These are phyloP conservation scores for Cantharis lateralis DNA, from an alignment of 2,888 invertebrate genomes.

Conservation along the genomic window DNA sequence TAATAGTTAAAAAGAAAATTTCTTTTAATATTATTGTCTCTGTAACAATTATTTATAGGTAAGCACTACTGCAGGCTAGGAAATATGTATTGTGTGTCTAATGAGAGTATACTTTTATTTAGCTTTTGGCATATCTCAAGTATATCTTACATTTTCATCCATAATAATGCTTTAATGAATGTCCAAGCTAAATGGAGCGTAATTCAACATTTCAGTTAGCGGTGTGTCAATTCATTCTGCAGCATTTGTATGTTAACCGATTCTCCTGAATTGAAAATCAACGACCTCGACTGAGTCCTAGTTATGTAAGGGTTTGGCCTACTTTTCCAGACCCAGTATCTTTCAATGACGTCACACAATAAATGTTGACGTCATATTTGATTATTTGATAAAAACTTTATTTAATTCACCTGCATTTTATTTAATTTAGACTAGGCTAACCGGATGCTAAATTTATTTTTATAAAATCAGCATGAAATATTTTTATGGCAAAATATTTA, in stretches of 20 bases:
- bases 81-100: neutral
- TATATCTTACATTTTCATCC: neutral
- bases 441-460: neutral
- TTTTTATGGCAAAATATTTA: neutral
- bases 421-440: too few species aligned
- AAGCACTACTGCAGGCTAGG: neutral
- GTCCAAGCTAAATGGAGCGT: neutral
- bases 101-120: neutral
- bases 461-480: neutral
- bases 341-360: constrained; percentile 33
- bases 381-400: constrained; percentile 3
- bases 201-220: neutral
- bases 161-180: neutral
- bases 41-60: neutral
- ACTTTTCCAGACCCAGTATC: constrained; percentile 28
- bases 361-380: constrained; percentile 35
- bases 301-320: constrained; percentile 37
- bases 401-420: neutral
- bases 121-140: neutral
- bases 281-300: constrained; percentile 45
- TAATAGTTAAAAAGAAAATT: neutral
- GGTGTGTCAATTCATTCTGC: neutral
- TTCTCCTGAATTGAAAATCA: constrained; percentile 28
- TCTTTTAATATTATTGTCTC: neutral
- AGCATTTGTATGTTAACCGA: neutral